phyloP scores from a whole-genome alignment of 2,888 invertebrate species.

The Ophion ellenae region DNA sequence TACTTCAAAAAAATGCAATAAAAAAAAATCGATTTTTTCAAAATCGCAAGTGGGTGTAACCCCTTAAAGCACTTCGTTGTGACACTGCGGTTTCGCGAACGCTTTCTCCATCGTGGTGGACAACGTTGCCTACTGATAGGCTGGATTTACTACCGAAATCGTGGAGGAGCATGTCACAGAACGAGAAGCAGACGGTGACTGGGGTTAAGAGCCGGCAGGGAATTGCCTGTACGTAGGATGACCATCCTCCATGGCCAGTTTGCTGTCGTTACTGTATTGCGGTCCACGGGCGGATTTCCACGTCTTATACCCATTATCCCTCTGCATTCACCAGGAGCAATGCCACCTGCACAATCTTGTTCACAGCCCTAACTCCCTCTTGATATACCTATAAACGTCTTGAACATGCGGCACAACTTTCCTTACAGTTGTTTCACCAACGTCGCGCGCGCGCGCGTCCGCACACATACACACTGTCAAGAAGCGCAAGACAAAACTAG shows the following conservation, averaged over 20 bases:
- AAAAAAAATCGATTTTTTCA: no score
- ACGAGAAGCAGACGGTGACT: slow-evolving; percentile 65
- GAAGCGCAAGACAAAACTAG: slow-evolving; percentile 37
- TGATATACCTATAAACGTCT: slow-evolving; percentile 74
- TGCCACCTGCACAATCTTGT: slow-evolving; percentile 69
- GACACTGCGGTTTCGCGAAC: slow-evolving; percentile 27
- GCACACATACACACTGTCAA: background rate
- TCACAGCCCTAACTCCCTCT: slow-evolving; percentile 39
- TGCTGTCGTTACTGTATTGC: slow-evolving; percentile 38
- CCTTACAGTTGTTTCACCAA: slow-evolving; percentile 37
- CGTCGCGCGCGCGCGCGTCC: slow-evolving; percentile 4
- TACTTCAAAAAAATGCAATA: no score
- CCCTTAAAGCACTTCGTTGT: slow-evolving; percentile 6
- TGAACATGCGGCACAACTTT: slow-evolving; percentile 64
- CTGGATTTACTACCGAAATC: slow-evolving; percentile 77
- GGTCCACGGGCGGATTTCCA: slow-evolving; percentile 43
- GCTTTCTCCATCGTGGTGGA: slow-evolving; percentile 12
- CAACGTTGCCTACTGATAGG: slow-evolving; percentile 71
- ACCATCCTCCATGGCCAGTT: slow-evolving; percentile 41
- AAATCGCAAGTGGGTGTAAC: no score
- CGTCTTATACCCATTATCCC: slow-evolving; percentile 28
- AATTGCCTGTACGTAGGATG: slow-evolving; percentile 51
- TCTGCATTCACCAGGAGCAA: slow-evolving; percentile 61
- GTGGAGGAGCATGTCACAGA: slow-evolving; percentile 72
- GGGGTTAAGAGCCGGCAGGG: slow-evolving; percentile 59